These are phyloP conservation scores for Trichonephila inaurata DNA, from an alignment of 1,140 invertebrate genomes.

Conservation along the genomic window DNA sequence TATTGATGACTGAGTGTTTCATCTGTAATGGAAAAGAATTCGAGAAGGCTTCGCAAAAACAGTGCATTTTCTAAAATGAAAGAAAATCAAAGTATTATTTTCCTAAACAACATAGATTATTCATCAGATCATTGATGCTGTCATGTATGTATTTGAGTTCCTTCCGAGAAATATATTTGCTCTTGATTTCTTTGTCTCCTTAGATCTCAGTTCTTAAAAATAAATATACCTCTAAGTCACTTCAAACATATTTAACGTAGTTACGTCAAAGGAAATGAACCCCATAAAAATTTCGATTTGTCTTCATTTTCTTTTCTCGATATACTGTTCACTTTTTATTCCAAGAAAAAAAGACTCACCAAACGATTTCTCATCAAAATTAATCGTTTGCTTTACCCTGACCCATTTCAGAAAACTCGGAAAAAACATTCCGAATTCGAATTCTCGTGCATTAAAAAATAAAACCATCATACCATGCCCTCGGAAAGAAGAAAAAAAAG, in stretches of 20 bases:
- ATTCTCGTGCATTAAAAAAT: slow-evolving; percentile 61
- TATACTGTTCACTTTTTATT: slow-evolving; percentile 1
- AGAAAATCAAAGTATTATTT: too few relatives aligned
- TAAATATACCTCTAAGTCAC: slow-evolving; percentile 16
- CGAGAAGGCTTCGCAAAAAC: too few relatives aligned
- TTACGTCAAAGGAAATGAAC: slow-evolving; percentile 19
- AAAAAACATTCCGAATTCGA: slow-evolving; percentile 34
- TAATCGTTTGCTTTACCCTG: slow-evolving; percentile 42
- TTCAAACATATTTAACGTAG: slow-evolving; percentile 14
- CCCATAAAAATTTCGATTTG: slow-evolving; percentile 33
- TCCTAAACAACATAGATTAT: too few relatives aligned
- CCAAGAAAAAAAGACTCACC: neutral
- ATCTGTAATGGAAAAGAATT: too few relatives aligned
- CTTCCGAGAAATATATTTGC: too few relatives aligned
- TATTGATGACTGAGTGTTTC: too few relatives aligned
- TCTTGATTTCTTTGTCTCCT: too few relatives aligned
- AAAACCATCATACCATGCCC: slow-evolving; percentile 19
- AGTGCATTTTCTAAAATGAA: too few relatives aligned
- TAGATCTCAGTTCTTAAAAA: neutral
- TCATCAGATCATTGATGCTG: too few relatives aligned
- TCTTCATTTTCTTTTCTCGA: slow-evolving; percentile 26
- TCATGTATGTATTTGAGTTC: too few relatives aligned
- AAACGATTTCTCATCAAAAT: slow-evolving; percentile 44
- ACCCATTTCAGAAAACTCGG: slow-evolving; percentile 36
- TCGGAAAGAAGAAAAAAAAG: neutral